phyloP scores from a whole-genome alignment of 2,888 invertebrate genomes.

The Drosophila mettleri region DNA sequence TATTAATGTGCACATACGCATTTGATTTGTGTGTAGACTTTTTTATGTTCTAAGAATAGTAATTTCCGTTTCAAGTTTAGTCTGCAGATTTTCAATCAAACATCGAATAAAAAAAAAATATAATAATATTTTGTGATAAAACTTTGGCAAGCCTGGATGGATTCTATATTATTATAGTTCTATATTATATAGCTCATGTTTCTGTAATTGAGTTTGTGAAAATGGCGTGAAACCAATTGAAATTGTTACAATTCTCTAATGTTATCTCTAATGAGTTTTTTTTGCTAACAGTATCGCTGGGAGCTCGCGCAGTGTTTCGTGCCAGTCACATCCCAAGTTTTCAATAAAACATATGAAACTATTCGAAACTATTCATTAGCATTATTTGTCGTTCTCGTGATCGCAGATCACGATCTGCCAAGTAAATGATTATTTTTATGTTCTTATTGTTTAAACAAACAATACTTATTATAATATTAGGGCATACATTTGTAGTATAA shows the following conservation, averaged over 20 bases:
- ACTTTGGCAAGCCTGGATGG: no score
- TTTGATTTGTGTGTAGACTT: no score
- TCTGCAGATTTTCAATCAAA: not conserved
- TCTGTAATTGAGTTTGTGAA: no score
- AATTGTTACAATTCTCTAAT: not conserved
- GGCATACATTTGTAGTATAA: no score
- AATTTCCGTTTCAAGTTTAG: not conserved
- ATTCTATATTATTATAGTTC: no score
- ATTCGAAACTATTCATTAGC: constrained; percentile 27
- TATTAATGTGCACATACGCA: no score
- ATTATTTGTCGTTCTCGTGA: constrained; percentile 37
- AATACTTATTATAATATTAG: no score
- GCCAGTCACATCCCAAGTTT: constrained; percentile 9
- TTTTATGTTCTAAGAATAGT: no score
- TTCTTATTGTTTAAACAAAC: no score
- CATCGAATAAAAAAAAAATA: not conserved
- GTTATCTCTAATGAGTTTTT: not conserved
- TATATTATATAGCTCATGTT: no score
- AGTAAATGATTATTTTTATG: no score
- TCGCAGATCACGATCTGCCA: no score
- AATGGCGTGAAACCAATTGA: not conserved
- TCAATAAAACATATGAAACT: constrained; percentile 8
- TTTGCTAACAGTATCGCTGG: not conserved
- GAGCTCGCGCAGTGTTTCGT: not conserved
- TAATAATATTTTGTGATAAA: not conserved